These are phyloP conservation scores for Linepithema humile DNA, from an alignment of 1,140 invertebrate species.

Conservation along the genomic window DNA sequence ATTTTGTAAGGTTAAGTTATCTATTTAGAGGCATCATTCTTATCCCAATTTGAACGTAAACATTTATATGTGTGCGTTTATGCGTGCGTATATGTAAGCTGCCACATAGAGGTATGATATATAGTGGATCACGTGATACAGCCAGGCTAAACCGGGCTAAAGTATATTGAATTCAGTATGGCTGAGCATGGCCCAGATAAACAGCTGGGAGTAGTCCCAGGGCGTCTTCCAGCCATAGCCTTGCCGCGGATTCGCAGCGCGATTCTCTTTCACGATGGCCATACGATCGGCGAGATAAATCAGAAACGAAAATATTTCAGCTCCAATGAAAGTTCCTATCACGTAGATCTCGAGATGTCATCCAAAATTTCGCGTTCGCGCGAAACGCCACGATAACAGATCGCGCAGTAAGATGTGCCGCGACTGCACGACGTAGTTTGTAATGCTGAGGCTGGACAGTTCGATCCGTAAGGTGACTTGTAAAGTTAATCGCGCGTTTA, in stretches of 20 bases:
- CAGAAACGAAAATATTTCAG: background rate
- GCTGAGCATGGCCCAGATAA: constrained; percentile 31
- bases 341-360: background rate
- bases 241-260: background rate
- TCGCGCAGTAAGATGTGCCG: background rate
- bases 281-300: background rate
- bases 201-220: constrained; percentile 5
- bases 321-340: background rate
- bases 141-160: background rate
- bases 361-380: background rate
- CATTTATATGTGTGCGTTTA: no score
- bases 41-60: no score
- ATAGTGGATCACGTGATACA: constrained; percentile 20
- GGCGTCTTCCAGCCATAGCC: background rate
- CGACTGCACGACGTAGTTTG: constrained; percentile 9
- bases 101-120: no score
- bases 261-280: background rate
- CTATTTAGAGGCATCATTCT: no score
- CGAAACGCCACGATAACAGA: background rate
- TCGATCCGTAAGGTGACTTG: background rate
- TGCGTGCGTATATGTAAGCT: no score
- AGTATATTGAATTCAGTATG: constrained; percentile 31
- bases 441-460: background rate
- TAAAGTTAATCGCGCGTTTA: background rate
- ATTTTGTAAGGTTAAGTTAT: no score